Base-by-base conservation (phyloP, 2,113 vertebrate species). In the Sclerurus mexicanus region DNA sequence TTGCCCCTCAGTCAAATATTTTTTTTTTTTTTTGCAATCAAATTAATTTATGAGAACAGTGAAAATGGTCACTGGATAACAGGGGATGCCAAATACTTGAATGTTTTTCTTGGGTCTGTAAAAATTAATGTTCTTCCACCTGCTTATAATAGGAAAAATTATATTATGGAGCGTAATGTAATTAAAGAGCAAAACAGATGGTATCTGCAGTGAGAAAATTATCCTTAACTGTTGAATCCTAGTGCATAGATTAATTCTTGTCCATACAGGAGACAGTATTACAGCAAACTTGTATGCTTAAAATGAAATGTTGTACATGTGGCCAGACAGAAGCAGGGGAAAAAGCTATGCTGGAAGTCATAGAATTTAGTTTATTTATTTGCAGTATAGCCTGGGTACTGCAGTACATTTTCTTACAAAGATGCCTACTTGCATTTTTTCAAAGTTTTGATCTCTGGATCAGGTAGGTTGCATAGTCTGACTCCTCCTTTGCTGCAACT, bases 141-240 rank as follows among this genome's bases (percentile, higher is more conserved):
- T 21, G 40, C 76, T 96, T 76, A 35, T 80, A 94, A 58, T 23
- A 81, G 42, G 35, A 68, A 94, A 87, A 92, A 67, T 46, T 46
- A 21, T 60, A 35, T 85, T 78, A 71, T 60, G 27, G 46, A 47
- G 7, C 82, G 12, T n/a, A 80, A 63, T 75, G 33, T 49, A 95
- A 95, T 87, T 88, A 92, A 89, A 87, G 10, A 97, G 19, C 8
- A 96, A 92, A 96, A 30, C 71, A 96, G 78, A 87, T 95, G 73
- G 50, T 52, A 69, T 52, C 17, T 67, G 30, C 44, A 50, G 42
- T 28, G 22, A 49, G 63, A 84, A 95, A 94, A 92, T 93, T 76
- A 95, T 66, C 49, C 8, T 11, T 87, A 72, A 23, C 44, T 42
- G 5, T 55, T 79, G 53, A 78, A 39, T 84, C 24, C 55, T 77